These are phyloP conservation scores for Tortrix viridana DNA, from an alignment of 2,888 invertebrate species.

Conservation along the genomic window DNA sequence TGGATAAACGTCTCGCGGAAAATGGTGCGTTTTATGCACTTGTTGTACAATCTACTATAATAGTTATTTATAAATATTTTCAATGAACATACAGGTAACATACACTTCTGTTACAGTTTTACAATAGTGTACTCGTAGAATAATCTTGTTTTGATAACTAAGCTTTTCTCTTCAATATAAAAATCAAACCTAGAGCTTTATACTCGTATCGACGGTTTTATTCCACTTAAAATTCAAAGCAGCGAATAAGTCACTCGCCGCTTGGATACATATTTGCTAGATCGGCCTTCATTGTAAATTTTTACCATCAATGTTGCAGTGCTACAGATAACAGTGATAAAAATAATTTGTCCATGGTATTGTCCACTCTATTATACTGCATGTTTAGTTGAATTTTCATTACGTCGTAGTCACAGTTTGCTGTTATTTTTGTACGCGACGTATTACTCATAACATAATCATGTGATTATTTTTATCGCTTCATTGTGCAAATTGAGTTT, in stretches of 20 bases:
- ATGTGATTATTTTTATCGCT: conserved; percentile 28
- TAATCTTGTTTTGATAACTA: too few species aligned
- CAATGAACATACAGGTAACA: too few species aligned
- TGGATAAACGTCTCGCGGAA: too few species aligned
- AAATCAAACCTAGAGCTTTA: too few species aligned
- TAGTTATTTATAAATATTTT: too few species aligned
- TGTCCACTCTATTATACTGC: background rate
- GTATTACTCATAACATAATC: conserved; percentile 31
- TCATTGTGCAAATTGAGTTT: conserved; percentile 8
- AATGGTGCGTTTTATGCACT: too few species aligned
- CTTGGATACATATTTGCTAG: conserved; percentile 20
- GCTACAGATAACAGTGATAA: conserved; percentile 15
- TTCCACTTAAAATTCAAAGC: too few species aligned
- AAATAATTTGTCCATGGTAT: background rate
- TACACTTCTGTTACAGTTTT: too few species aligned
- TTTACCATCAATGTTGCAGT: background rate
- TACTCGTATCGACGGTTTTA: too few species aligned
- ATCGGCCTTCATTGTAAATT: conserved; percentile 19
- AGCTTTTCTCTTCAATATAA: too few species aligned
- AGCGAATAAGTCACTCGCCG: background rate
- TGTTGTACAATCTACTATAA: too few species aligned
- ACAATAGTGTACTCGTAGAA: too few species aligned
- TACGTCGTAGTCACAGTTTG: background rate
- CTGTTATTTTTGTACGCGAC: conserved; percentile 9
- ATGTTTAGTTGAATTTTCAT: conserved; percentile 12